Conservation (phyloP, 1,140 invertebrate species). For the Bombus superbus region DNA sequence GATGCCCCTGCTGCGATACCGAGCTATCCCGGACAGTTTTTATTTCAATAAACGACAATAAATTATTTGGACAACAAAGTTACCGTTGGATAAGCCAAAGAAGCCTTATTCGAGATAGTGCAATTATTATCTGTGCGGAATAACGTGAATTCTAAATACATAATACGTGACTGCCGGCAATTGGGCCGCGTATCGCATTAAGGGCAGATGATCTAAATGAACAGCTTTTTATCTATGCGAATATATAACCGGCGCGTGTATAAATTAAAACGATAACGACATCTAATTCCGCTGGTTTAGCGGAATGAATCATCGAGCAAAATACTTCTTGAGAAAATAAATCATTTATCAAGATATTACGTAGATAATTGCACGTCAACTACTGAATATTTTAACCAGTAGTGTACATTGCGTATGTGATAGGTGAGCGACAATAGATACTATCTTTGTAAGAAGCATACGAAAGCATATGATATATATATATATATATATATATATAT, state of each 20-base stretch:
- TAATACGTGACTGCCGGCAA: neutral
- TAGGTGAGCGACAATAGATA: neutral
- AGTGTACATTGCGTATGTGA: too few species aligned
- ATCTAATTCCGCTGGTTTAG: neutral
- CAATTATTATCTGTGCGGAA: neutral
- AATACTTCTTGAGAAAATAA: neutral
- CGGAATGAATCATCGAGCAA: neutral
- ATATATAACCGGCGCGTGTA: neutral
- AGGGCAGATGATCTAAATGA: neutral
- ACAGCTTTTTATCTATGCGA: neutral
- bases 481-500: too few species aligned
- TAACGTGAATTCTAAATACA: neutral
- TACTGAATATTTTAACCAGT: neutral
- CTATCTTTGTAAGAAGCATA: neutral
- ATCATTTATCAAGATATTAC: neutral
- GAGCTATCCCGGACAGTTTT: neutral
- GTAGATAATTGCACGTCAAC: neutral
- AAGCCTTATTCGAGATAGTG: neutral
- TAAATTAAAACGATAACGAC: neutral
- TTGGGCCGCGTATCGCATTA: too few species aligned
- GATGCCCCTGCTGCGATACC: slow-evolving; percentile 79
- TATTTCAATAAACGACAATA: slow-evolving; percentile 23
- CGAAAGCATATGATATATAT: too few species aligned
- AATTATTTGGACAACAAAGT: neutral
- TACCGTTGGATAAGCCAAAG: neutral